phyloP scores from a whole-genome alignment of 2,797 vertebrate genomes.

The Anabacerthia variegaticeps region DNA sequence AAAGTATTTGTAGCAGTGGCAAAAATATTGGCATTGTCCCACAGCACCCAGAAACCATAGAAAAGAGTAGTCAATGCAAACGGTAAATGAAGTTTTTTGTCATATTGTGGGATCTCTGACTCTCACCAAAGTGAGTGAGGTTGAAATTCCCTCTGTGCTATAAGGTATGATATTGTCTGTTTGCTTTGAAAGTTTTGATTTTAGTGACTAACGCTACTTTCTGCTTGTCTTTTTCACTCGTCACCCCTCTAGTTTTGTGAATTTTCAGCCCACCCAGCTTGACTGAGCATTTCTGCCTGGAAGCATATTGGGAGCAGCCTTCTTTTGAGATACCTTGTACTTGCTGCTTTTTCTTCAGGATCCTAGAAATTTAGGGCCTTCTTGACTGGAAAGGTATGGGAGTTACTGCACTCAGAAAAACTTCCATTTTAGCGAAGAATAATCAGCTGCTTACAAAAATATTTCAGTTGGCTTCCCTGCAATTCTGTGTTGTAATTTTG shows the following conservation, averaged over 20 bases:
- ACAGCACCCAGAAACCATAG: not conserved
- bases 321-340: not conserved
- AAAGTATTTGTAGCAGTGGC: not conserved
- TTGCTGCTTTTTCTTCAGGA: not conserved
- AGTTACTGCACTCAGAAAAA: not conserved
- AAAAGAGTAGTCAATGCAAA: not conserved
- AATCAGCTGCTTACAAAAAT: not conserved
- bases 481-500: not conserved
- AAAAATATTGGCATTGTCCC: not conserved
- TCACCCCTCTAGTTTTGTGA: rapidly evolving
- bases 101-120: not conserved
- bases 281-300: not conserved
- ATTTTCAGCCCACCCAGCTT: not conserved
- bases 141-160: not conserved
- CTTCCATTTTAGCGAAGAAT: not conserved
- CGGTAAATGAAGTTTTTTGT: not conserved
- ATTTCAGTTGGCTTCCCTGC: not conserved
- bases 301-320: not conserved
- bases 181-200: not conserved
- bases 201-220: not conserved
- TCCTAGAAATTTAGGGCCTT: not conserved
- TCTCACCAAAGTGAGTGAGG: not conserved
- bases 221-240: not conserved
- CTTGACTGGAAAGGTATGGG: not conserved
- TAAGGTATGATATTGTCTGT: not conserved